These are phyloP conservation scores for Poeciliopsis gracilis DNA, from an alignment of 2,797 vertebrate genomes.

Conservation along the genomic window DNA sequence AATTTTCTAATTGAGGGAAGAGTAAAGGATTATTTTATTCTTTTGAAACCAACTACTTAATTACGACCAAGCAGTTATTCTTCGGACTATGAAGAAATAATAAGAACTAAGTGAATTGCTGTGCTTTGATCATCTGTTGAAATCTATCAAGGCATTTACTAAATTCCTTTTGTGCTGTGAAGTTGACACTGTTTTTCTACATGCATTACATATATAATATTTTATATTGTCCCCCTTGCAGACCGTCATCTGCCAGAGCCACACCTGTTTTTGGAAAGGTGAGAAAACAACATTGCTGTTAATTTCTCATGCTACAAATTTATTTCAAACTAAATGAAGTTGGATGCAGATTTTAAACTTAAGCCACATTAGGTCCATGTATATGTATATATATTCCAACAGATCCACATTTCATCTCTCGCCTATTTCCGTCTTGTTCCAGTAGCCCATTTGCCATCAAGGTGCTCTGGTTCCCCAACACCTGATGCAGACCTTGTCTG, in stretches of 20 bases:
- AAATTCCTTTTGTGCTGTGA: not conserved
- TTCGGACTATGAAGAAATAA: not conserved
- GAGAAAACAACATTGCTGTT: constrained; percentile 28
- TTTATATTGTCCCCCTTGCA: constrained; percentile 38
- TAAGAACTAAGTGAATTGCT: not conserved
- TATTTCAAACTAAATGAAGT: not conserved
- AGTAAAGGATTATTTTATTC: not conserved
- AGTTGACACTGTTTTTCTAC: not conserved
- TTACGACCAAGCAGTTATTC: not conserved
- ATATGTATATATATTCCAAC: too few species aligned
- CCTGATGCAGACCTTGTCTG: too few species aligned
- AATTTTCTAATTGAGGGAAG: not conserved
- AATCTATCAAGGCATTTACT: not conserved
- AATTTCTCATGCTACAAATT: not conserved
- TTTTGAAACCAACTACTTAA: not conserved
- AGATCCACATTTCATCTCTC: too few species aligned
- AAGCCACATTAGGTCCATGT: too few species aligned
- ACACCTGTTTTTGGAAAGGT: constrained; percentile 61
- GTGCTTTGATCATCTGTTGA: not conserved
- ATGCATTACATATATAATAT: not conserved
- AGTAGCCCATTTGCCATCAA: too few species aligned
- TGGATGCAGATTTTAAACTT: too few species aligned
- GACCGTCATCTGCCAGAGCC: constrained; percentile 63
- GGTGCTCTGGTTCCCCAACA: too few species aligned
- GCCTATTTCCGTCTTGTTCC: too few species aligned